Conservation (phyloP, 1,140 invertebrate genomes). For the Drosophila takahashii region DNA sequence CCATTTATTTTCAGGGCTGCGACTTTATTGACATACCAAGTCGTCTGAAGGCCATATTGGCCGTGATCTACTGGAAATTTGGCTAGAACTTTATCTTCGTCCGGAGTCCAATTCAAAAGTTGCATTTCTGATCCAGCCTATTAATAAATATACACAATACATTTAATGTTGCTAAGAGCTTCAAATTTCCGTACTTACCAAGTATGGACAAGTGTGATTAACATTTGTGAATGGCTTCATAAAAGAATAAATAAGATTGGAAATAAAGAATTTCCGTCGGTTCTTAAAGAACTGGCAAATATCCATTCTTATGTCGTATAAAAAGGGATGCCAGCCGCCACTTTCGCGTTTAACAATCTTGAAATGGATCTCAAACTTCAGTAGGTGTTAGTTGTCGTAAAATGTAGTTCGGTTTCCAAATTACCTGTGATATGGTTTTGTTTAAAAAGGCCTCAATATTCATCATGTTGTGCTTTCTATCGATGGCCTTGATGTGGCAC, state of each 20-base stretch:
- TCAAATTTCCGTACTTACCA: neutral
- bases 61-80: conserved; percentile 44
- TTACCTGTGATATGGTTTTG: conserved; percentile 34
- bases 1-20: conserved; percentile 7
- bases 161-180: no score
- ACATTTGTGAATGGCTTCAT: conserved; percentile 22
- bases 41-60: conserved; percentile 28
- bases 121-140: conserved; percentile 9
- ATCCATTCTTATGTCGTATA: conserved; percentile 29
- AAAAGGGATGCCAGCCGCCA: conserved; percentile 55
- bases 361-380: conserved; percentile 3
- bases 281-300: conserved; percentile 36
- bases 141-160: neutral
- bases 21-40: conserved; percentile 12
- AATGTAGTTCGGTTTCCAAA: neutral
- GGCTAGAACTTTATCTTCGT: conserved; percentile 11
- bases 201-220: conserved; percentile 38
- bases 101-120: conserved; percentile 1
- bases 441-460: conserved; percentile 15
- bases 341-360: conserved; percentile 26
- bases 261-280: conserved; percentile 15
- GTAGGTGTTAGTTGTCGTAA: no score
- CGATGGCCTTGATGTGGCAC: conserved; percentile 47
- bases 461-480: conserved; percentile 26
- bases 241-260: conserved; percentile 26